Conservation (phyloP, 2,113 vertebrate genomes). For the Candoia aspera region DNA sequence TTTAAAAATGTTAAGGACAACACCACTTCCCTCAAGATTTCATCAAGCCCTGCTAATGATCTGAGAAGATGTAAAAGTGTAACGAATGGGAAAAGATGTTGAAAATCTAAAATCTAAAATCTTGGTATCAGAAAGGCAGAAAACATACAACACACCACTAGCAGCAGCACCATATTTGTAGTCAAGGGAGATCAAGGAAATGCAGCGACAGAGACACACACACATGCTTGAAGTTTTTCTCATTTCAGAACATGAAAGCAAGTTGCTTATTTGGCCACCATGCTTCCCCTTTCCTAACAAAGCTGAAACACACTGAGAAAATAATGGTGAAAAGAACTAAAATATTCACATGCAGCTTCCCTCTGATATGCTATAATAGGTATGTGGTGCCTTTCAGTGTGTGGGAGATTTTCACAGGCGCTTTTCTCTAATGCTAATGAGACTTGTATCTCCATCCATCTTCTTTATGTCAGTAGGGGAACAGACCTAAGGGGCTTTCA, state of each 20-base stretch:
- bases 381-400: neutral
- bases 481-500: conserved; percentile 37
- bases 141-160: neutral
- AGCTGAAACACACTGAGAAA: neutral
- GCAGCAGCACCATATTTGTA: neutral
- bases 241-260: conserved; percentile 45
- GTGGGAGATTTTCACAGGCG: conserved; percentile 60
- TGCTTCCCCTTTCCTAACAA: conserved; percentile 7
- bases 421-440: conserved; percentile 54
- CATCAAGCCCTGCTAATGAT: conserved; percentile 37
- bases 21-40: conserved; percentile 56
- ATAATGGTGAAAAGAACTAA: neutral
- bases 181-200: conserved; percentile 9
- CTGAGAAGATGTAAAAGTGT: conserved; percentile 17
- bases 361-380: conserved; percentile 35
- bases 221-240: conserved; percentile 14
- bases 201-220: conserved; percentile 33
- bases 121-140: neutral
- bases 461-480: conserved; percentile 54
- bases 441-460: conserved; percentile 52
- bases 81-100: conserved; percentile 28
- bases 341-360: conserved; percentile 31
- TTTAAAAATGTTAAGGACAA: conserved; percentile 48
- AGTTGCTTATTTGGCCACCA: conserved; percentile 2
- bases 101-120: conserved; percentile 25